A percentile compares a stretch with the other conserved stretches of the same genome.
Conservation (phyloP, 2,797 vertebrate species). For the Harpagifer antarcticus region DNA sequence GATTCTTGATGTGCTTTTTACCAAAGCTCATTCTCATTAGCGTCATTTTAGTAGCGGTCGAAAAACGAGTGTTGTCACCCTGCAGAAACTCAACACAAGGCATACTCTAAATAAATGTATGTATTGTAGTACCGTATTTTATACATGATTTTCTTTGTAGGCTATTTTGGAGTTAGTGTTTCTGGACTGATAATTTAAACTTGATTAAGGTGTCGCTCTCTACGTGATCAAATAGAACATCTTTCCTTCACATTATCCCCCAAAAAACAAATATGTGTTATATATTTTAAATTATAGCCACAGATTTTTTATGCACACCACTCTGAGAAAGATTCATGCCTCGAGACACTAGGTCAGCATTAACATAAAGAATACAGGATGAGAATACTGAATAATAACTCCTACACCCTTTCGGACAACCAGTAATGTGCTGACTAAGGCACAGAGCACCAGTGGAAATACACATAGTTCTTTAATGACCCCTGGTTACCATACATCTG, state of each 20-base stretch:
- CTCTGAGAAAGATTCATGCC: constrained; percentile 33
- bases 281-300: background rate
- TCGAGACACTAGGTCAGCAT: constrained; percentile 48
- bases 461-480: constrained; percentile 63
- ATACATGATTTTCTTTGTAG: no score
- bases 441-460: constrained; percentile 31
- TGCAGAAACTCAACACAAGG: no score
- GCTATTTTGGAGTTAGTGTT: no score
- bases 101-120: no score
- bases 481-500: constrained; percentile 69
- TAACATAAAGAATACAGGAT: constrained; percentile 14
- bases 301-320: constrained; percentile 1
- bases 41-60: background rate
- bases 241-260: background rate
- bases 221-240: no score
- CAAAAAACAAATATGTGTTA: background rate
- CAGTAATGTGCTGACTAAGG: constrained; percentile 57
- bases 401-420: constrained; percentile 9
- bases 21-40: constrained; percentile 14
- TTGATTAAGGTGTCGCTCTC: no score
- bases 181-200: no score
- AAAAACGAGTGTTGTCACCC: background rate
- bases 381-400: constrained; percentile 37
- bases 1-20: background rate
- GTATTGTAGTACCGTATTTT: no score